phyloP scores from a whole-genome alignment of 2,113 vertebrate species.

The Nibea albiflora region DNA sequence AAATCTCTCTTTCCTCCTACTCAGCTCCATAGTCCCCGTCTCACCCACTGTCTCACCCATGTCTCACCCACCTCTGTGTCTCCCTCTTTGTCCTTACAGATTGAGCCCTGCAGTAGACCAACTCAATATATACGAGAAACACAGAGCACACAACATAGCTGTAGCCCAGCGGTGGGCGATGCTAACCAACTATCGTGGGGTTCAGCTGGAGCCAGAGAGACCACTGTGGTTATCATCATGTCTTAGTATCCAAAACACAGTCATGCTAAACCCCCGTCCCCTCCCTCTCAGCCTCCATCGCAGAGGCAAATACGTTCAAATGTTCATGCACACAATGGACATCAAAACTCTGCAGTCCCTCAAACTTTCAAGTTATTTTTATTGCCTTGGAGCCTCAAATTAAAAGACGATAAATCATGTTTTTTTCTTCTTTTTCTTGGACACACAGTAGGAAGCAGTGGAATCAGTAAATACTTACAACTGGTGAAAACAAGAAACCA shows the following conservation, averaged over 20 bases:
- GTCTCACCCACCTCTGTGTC: background rate
- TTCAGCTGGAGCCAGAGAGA: conserved; percentile 69
- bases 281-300: conserved; percentile 31
- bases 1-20: conserved; percentile 55
- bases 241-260: conserved; percentile 74
- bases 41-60: conserved; percentile 4
- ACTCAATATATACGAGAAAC: conserved; percentile 2
- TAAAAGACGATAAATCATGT: conserved; percentile 33
- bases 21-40: conserved; percentile 20
- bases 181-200: conserved; percentile 46
- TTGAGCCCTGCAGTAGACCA: conserved; percentile 21
- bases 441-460: conserved; percentile 15
- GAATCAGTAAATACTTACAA: conserved; percentile 20
- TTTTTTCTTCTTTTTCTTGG: background rate
- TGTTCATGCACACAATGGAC: conserved; percentile 31
- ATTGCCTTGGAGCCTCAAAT: conserved; percentile 50
- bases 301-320: conserved; percentile 40
- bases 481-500: conserved; percentile 27
- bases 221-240: conserved; percentile 61
- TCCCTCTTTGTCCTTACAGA: conserved; percentile 19
- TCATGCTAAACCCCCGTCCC: conserved; percentile 17
- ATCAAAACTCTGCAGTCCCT: conserved; percentile 35
- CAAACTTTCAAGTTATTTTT: conserved; percentile 32
- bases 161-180: conserved; percentile 50
- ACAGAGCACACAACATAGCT: conserved; percentile 32